Base-by-base conservation (phyloP, 2,888 invertebrate genomes). In the Andrena fulva region DNA sequence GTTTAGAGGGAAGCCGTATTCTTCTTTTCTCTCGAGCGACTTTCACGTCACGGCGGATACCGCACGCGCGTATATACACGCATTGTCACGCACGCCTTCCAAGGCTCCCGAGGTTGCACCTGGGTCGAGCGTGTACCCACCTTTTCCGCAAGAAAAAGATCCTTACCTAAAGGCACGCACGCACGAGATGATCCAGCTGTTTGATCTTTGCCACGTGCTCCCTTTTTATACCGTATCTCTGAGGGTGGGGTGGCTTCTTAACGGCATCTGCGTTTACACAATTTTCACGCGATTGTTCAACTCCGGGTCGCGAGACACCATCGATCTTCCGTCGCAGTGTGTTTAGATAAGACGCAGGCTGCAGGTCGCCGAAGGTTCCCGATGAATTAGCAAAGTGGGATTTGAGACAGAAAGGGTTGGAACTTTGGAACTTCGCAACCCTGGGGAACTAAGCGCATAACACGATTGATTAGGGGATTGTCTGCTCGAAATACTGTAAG, bases 101-200 rank as follows among this genome's bases (percentile, higher is more conserved):
- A 85, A 77, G 82, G 84, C 74, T 86, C 63, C 78, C 74, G 79
- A 85, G 82, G 79, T 86, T 88, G 88, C 89, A 89, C 87, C 89
- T 89, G 89, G 89, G 84, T 87, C 76, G 71, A 48, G 60, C 76
- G 63, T 72, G 73, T 84, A 81, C 82, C 85, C 85, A 86, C 86
- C 89, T 89, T 89, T 87, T 74, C 87, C 89, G 87, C 88, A 91
- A 91, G 91, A 91, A 92, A 91, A 89, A 90, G 90, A 91, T 91
- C 89, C 89, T 92, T 90, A 87, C 89, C 90, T 78, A 90, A 89
- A 89, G 90, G 90, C 88, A 82, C 86, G 85, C 90, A 90, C 89
- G 91, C 92, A 90, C 91, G 90, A 91, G 91, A 93, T 93, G 93
- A 93, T 93, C 93, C 93, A 93, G 93, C 93, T 93, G 93, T 93